Base-by-base conservation (phyloP, 2,888 invertebrate species). In the Phyto melanocephala region DNA sequence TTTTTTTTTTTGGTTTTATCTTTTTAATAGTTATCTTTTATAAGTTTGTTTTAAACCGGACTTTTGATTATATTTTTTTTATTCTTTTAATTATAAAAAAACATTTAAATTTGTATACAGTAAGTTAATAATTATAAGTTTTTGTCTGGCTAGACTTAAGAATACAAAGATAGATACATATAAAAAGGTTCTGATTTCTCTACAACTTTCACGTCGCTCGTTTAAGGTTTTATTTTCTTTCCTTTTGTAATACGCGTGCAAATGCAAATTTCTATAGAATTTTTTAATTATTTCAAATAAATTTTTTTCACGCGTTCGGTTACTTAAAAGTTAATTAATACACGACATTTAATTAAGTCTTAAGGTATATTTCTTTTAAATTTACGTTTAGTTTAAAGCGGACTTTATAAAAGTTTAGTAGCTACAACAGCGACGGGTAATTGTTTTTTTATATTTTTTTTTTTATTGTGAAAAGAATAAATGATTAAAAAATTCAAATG, bases 351-450 rank as follows among this genome's bases (percentile, higher is more conserved):
- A 70, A 7, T 15, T 2, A 28, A 52, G 24, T 24, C 13, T 10
- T 6, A 56, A 54, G 47, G 56, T 28, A 47, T 28, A 45, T 15
- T 42, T 24, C 15, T 10, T 22, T 17, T 35, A 60, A 60, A 28
- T n/a, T 28, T 40, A 54, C n/a, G 5, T 74, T 80, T 54, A 68
- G 80, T 80, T 62, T 58, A 10, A 68, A 35, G 15, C 17, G 22
- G 37, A 40, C 68, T 56, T 62, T 80, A 45, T 20, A n/a, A 17
- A 72, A 56, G 71, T 35, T 40, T 33, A 42, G 71, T 58, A 52
- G 54, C n/a, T 11, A 28, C 6, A 33, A 28, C 7, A 45, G 50
- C 35, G 13, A 15, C 11, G 20, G 11, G 22, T 47, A 50, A 50
- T 52, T 28, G 17, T 52, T 45, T 2, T 42, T 70, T 11, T 8